Conservation (phyloP, 2,888 invertebrate genomes). For the Meloe dianella region DNA sequence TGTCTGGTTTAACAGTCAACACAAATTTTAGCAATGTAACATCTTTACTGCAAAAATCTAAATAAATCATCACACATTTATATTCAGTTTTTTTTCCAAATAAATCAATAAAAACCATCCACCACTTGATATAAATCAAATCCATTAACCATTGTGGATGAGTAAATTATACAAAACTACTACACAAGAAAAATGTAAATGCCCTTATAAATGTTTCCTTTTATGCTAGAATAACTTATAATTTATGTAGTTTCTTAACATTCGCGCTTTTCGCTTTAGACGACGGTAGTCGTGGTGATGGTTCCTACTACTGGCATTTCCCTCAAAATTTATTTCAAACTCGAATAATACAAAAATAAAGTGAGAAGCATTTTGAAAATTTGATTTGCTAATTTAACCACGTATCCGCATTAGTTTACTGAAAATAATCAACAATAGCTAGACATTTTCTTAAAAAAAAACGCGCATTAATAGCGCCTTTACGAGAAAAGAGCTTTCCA, state of each 20-base stretch:
- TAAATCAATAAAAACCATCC: constrained; percentile 18
- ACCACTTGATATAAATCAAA: constrained; percentile 37
- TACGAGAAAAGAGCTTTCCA: constrained; percentile 3
- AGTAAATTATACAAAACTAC: constrained; percentile 44
- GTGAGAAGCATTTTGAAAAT: neutral
- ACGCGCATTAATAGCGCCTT: constrained; percentile 1
- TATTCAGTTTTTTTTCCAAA: neutral
- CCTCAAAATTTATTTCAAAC: constrained; percentile 28
- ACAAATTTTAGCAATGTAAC: neutral
- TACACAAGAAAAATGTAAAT: constrained; percentile 46
- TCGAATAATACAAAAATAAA: neutral
- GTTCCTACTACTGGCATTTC: constrained; percentile 9
- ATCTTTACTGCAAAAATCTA: neutral
- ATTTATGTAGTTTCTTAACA: constrained; percentile 44
- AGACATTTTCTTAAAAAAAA: neutral
- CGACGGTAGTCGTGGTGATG: constrained; percentile 15
- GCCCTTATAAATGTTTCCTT: constrained; percentile 49
- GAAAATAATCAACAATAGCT: neutral
- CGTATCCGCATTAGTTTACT: neutral
- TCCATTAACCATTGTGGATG: constrained; percentile 38
- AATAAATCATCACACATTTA: neutral
- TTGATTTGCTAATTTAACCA: neutral
- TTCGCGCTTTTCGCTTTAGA: constrained; percentile 22
- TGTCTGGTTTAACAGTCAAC: neutral
- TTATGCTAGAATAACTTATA: constrained; percentile 42